Evolutionary conservation across 2,797 vertebrate genomes (phyloP), one percentile per base, ranked within the genome.

Genomic region (Octomys mimax): DNA sequence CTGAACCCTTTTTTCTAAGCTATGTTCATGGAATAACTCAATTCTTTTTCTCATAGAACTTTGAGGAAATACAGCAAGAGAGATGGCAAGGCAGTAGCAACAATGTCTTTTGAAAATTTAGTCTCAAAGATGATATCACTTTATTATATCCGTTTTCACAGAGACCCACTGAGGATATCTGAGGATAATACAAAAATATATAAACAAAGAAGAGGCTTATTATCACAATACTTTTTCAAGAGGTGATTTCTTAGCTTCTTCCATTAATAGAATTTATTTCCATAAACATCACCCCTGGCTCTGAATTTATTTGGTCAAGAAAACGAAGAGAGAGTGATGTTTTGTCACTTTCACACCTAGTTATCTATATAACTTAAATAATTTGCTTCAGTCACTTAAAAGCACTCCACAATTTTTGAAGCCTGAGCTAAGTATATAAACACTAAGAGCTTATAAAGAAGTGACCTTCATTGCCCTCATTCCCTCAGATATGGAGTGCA

Each of bases 401-500:
- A 95, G 62, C 16, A 75, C 77, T 26, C 14, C 33, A 7, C 6
- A 42, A 42, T 3, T 28, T 28, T 10, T 61, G 42, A 78, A 68
- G 33, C 8, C 39, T 42, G 10, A 61, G 21, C 3, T n/a, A n/a
- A 11, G 5, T 21, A 68, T 52, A 19, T 52, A n/a, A 68, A 26
- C 39, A 42, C n/a, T 83, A 18, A 83, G 3, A n/a, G 42, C 22
- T 21, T n/a, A 3, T 42, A 22, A 14, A 12, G 22, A 36, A 26
- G 10, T 77, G 52, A 42, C 7, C 6, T 26, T 21, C 26, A 7
- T n/a, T 83, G 7, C 33, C 24, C 16, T 26, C 1, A 5, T 42
- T 4, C 2, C 54, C 31, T 12, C 18, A 68, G 6, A 64, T n/a
- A 42, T 42, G 10, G 36, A 2, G 18, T 14, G 0, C 2, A 61